phyloP scores from a whole-genome alignment of 2,797 vertebrate genomes.

The Adelosebastes latens region DNA sequence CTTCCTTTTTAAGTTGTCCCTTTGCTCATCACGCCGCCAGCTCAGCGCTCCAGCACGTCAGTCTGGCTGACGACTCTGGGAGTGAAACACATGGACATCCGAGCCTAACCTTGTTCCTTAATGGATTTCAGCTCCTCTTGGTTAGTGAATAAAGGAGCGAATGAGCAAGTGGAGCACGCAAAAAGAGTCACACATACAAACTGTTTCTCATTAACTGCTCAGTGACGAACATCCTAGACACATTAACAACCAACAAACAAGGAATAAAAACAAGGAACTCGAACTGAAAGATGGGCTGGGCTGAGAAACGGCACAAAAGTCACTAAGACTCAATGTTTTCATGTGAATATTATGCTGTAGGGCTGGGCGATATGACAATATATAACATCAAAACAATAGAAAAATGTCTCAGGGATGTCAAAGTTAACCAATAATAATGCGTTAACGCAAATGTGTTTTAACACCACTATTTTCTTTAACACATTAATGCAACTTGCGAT shows the following conservation, averaged over 20 bases:
- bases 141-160: slow-evolving; percentile 23
- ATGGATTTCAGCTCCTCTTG: slow-evolving; percentile 41
- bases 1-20: background rate
- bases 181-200: slow-evolving; percentile 9
- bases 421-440: too few relatives aligned
- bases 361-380: too few relatives aligned
- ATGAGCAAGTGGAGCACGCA: slow-evolving; percentile 24
- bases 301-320: background rate
- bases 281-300: background rate
- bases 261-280: slow-evolving; percentile 9
- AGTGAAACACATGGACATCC: slow-evolving; percentile 25
- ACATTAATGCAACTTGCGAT: too few relatives aligned
- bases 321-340: background rate
- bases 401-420: too few relatives aligned
- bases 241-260: slow-evolving; percentile 13
- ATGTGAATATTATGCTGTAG: background rate
- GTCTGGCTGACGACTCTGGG: background rate
- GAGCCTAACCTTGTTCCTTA: slow-evolving; percentile 7
- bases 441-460: too few relatives aligned
- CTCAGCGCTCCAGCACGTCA: slow-evolving; percentile 18
- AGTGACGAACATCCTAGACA: slow-evolving; percentile 34
- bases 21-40: background rate
- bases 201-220: slow-evolving; percentile 47
- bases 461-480: too few relatives aligned
- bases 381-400: too few relatives aligned